These are phyloP conservation scores for Hydrophis major DNA, from an alignment of 2,797 vertebrate species.

Conservation along the genomic window DNA sequence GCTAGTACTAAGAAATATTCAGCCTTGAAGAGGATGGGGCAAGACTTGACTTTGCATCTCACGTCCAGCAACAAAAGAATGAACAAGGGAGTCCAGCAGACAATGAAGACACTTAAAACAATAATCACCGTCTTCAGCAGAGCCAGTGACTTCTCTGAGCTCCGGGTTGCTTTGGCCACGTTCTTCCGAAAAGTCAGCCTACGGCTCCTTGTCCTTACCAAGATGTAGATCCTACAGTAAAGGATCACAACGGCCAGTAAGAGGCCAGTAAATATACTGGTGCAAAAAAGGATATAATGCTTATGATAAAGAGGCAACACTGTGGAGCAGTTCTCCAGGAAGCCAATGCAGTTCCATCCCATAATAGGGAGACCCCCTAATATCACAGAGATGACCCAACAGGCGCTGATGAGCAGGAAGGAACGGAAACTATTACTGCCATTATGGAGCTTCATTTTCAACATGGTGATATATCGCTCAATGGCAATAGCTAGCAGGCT, in stretches of 20 bases:
- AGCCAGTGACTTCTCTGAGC: constrained; percentile 93
- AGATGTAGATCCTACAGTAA: constrained; percentile 90
- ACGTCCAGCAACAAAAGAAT: constrained; percentile 92
- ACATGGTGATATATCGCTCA: constrained; percentile 96
- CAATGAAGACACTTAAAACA: constrained; percentile 94
- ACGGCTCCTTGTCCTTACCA: constrained; percentile 91
- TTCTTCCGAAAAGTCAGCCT: constrained; percentile 90
- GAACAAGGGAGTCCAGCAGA: constrained; percentile 96
- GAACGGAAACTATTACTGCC: constrained; percentile 89
- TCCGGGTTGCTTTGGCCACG: constrained; percentile 84
- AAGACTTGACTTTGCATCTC: constrained; percentile 83
- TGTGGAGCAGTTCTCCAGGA: constrained; percentile 84
- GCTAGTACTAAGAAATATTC: constrained; percentile 96
- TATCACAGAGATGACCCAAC: constrained; percentile 88
- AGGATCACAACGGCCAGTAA: constrained; percentile 91
- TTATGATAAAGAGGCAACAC: constrained; percentile 97
- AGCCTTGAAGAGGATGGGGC: constrained; percentile 86
- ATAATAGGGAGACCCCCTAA: constrained; percentile 90
- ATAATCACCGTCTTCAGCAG: constrained; percentile 97
- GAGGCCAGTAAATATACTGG: constrained; percentile 90
- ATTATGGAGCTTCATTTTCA: constrained; percentile 96
- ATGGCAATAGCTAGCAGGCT: constrained; percentile 96
- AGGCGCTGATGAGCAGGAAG: constrained; percentile 92
- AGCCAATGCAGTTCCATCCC: constrained; percentile 93
- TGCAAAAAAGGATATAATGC: constrained; percentile 98